A percentile compares a stretch with the other conserved stretches of the same genome.
Conservation (phyloP, 2,888 invertebrate genomes). For the Tenthredo scrophulariae region DNA sequence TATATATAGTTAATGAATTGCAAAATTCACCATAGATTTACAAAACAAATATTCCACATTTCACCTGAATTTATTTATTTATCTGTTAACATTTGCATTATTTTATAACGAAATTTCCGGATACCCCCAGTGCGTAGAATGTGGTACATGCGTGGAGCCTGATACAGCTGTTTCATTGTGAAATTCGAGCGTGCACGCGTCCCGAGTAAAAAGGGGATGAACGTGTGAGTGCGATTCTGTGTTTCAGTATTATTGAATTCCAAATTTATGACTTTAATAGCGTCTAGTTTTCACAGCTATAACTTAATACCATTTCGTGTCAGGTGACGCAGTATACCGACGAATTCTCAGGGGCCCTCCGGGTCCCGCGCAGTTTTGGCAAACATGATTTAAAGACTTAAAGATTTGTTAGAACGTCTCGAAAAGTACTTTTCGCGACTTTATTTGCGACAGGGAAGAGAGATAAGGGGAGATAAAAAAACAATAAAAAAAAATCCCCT, state of each 20-base stretch:
- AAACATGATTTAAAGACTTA: conserved; percentile 18
- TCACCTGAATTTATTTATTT: neutral
- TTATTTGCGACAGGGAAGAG: neutral
- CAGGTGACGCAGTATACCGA: conserved; percentile 47
- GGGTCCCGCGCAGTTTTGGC: neutral
- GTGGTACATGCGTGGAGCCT: neutral
- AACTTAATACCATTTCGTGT: conserved; percentile 73
- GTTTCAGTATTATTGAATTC: conserved; percentile 73
- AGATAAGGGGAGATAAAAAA: neutral
- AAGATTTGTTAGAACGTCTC: neutral
- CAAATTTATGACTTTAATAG: conserved; percentile 77
- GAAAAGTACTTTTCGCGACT: conserved; percentile 22
- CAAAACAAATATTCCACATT: neutral
- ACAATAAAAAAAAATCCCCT: neutral
- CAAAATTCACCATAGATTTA: too few relatives aligned
- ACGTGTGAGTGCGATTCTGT: conserved; percentile 13
- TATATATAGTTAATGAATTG: too few relatives aligned
- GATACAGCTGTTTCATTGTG: conserved; percentile 10
- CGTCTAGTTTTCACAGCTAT: conserved; percentile 72
- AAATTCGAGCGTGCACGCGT: neutral
- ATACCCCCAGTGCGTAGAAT: neutral
- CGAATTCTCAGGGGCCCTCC: neutral
- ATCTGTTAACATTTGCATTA: neutral
- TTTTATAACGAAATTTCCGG: neutral
- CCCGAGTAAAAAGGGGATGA: neutral